These are phyloP conservation scores for Aramus guarauna DNA, from an alignment of 2,113 vertebrate genomes.

Conservation along the genomic window DNA sequence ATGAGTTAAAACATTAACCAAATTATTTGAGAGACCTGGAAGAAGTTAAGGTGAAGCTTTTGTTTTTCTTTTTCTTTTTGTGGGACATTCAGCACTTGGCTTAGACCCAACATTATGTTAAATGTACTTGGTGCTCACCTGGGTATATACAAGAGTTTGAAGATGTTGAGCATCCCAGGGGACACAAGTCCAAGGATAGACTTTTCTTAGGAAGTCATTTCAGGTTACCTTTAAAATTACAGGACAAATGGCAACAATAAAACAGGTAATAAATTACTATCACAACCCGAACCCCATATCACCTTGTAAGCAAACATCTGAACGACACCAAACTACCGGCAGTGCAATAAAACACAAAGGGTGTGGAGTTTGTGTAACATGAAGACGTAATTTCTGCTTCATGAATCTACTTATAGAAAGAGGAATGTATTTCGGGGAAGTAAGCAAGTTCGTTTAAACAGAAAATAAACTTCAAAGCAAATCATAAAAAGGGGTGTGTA, in stretches of 20 bases:
- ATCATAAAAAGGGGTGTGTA: not conserved
- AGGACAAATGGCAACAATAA: slow-evolving; percentile 21
- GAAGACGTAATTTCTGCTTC: slow-evolving; percentile 40
- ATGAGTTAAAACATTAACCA: not conserved
- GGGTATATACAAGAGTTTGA: not conserved
- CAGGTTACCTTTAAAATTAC: slow-evolving; percentile 26
- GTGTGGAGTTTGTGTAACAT: slow-evolving; percentile 40
- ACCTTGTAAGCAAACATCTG: not conserved
- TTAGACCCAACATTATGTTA: not conserved
- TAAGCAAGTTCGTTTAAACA: slow-evolving; percentile 54
- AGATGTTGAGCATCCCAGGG: not conserved
- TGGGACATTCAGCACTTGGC: not conserved
- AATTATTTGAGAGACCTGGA: not conserved
- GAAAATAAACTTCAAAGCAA: slow-evolving; percentile 47
- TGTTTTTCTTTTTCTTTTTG: not conserved
- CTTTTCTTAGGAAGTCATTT: not conserved
- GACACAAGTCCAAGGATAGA: not conserved
- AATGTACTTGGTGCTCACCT: not conserved
- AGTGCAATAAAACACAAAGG: slow-evolving; percentile 27
- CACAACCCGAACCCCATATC: not conserved
- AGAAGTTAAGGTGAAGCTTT: not conserved
- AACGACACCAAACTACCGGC: slow-evolving; percentile 14
- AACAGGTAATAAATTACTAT: slow-evolving; percentile 42
- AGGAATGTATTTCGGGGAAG: slow-evolving; percentile 63
- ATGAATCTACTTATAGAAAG: slow-evolving; percentile 60